Percentiles rank a stretch among this genome's conserved stretches.
Conservation (phyloP, 2,113 vertebrate genomes). For the Fregetta grallaria region DNA sequence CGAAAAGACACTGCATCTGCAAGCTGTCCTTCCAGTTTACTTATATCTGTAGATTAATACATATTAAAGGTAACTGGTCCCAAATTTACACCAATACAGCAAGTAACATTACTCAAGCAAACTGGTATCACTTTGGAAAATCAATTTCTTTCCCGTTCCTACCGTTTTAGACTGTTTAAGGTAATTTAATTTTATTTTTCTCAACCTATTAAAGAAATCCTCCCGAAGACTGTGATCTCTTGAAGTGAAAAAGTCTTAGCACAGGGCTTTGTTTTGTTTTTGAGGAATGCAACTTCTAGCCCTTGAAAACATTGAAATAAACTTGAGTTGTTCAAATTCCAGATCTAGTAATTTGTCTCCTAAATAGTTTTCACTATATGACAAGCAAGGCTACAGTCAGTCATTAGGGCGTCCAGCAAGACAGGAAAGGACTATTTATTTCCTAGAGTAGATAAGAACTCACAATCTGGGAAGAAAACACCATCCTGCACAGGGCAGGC, state of each 20-base stretch:
- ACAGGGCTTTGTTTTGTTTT: not conserved
- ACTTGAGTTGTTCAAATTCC: not conserved
- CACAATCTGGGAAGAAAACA: not conserved
- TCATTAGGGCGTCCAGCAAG: not conserved
- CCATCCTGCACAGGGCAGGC: not conserved
- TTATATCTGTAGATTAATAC: conserved; percentile 78
- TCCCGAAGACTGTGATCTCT: not conserved
- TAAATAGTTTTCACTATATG: not conserved
- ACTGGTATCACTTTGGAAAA: not conserved
- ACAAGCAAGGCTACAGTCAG: not conserved
- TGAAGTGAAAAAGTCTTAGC: not conserved
- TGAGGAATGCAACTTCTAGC: not conserved
- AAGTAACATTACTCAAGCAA: not conserved
- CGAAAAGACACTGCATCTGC: conserved; percentile 86
- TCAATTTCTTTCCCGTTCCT: not conserved
- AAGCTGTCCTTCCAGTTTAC: conserved; percentile 87
- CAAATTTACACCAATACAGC: not conserved
- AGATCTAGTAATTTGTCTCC: not conserved
- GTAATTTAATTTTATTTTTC: not conserved
- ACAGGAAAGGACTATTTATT: not conserved
- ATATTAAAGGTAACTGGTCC: not conserved
- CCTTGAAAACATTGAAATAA: not conserved
- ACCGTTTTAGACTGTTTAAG: not conserved
- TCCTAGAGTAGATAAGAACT: not conserved
- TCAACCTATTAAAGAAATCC: not conserved